These are phyloP conservation scores for Ganaspis brasiliensis DNA, from an alignment of 2,888 invertebrate genomes.

Conservation along the genomic window DNA sequence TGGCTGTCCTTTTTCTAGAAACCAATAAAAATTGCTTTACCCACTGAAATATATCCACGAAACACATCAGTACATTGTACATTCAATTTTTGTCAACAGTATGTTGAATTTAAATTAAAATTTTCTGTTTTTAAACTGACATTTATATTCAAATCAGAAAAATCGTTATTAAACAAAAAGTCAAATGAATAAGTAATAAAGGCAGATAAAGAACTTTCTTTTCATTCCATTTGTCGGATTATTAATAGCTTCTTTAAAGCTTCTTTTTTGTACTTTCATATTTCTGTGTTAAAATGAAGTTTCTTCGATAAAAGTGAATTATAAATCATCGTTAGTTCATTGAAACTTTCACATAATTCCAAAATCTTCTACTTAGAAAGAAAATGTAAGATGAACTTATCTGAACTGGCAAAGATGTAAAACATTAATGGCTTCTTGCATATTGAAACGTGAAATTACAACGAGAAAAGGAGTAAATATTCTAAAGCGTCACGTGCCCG, in stretches of 20 bases:
- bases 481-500: background rate
- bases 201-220: background rate
- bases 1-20: constrained; percentile 39
- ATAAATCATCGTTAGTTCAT: background rate
- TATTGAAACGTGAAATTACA: constrained; percentile 35
- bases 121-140: no score
- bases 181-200: no score
- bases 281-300: background rate
- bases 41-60: background rate
- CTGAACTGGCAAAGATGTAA: background rate
- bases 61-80: background rate
- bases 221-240: background rate
- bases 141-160: no score
- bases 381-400: constrained; percentile 31
- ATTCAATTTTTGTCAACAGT: no score
- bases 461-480: constrained; percentile 24
- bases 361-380: background rate
- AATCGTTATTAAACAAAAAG: no score
- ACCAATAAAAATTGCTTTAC: background rate
- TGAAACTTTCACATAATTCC: background rate
- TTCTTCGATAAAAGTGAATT: background rate
- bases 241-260: background rate
- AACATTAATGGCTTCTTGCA: constrained; percentile 35
- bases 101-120: no score
- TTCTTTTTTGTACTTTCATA: background rate